Evolutionary conservation across 2,113 vertebrate genomes (phyloP), one percentile per base, ranked within the genome.

Genomic region (Corythaixoides concolor): DNA sequence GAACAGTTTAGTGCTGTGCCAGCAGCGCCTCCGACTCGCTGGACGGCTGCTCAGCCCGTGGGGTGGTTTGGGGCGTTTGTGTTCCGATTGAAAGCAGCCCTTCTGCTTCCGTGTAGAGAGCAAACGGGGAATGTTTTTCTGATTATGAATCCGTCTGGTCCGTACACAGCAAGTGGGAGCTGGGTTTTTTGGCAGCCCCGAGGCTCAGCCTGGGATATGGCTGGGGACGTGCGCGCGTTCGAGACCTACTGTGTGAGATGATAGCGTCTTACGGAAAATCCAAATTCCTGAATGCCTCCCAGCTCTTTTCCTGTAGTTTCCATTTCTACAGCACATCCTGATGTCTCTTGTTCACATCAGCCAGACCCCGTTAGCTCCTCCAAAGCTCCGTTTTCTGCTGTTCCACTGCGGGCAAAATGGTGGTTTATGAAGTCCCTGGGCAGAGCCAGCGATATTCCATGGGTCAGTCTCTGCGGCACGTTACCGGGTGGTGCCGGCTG

Each of bases 381-480:
- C 11, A 0, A 8, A 14, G 67, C 45, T 86, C 27, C 0, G 22
- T 33, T 41, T 3, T 43, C 50, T 35, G 68, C 68, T 39, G 33
- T 19, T 45, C 12, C 7, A 3, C 13, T 15, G 43, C 10, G 0
- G 1, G 12, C 15, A 59, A 9, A 27, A 0, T 8, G 56, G 19
- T 72, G 70, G 32, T 4, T 21, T 32, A 2, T 4, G 49, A 17
- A 14, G 50, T 13, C 37, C 23, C 15, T 2, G 49, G 66, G 27
- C 11, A 24, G 67, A 59, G 4, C 43, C 37, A 26, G 35, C 18
- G 2, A 0, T 0, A 0, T 33, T 62, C 27, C 4, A 14, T 11
- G 0, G 0, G 10, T 12, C 0, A 0, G 13, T 33, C 30, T 47
- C 32, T 32, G 9, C 1, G 5, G 67, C 39, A 12, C 15, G 0